Conservation (phyloP, 1,140 invertebrate species). For the Atta texana region DNA sequence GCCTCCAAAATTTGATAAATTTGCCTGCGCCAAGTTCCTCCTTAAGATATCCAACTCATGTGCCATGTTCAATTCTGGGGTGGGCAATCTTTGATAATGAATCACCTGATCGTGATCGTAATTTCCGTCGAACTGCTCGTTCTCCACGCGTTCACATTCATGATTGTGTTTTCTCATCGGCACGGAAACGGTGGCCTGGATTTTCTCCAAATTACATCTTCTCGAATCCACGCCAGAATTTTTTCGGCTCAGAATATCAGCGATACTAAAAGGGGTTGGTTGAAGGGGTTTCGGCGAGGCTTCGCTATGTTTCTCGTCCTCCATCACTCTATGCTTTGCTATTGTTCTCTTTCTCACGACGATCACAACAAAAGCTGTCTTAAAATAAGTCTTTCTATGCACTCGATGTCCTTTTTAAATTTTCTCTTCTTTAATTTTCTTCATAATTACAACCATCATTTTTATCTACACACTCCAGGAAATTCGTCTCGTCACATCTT, state of each 20-base stretch:
- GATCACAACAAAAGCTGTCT: background rate
- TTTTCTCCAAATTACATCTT: constrained; percentile 72
- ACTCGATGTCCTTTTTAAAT: constrained; percentile 1
- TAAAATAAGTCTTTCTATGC: background rate
- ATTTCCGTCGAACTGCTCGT: constrained; percentile 42
- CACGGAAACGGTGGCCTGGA: constrained; percentile 22
- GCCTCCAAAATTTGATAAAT: constrained; percentile 78
- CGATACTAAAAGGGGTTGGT: constrained; percentile 85
- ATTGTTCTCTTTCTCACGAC: background rate
- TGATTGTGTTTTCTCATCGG: constrained; percentile 54
- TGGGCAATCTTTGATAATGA: constrained; percentile 74
- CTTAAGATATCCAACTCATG: constrained; percentile 80
- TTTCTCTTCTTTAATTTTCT: background rate
- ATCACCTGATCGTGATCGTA: constrained; percentile 60
- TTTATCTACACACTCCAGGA: background rate
- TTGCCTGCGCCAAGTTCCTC: constrained; percentile 82
- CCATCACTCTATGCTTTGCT: constrained; percentile 53
- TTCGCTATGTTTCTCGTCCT: constrained; percentile 74
- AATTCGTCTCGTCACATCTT: constrained; percentile 41
- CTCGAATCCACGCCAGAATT: constrained; percentile 71
- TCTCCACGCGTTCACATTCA: constrained; percentile 61
- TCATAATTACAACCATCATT: constrained; percentile 2
- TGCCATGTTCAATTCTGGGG: constrained; percentile 78
- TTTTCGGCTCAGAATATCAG: constrained; percentile 83
- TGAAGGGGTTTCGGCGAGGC: constrained; percentile 80